Conservation (phyloP, 1,140 invertebrate genomes). For the Atta cephalotes region DNA sequence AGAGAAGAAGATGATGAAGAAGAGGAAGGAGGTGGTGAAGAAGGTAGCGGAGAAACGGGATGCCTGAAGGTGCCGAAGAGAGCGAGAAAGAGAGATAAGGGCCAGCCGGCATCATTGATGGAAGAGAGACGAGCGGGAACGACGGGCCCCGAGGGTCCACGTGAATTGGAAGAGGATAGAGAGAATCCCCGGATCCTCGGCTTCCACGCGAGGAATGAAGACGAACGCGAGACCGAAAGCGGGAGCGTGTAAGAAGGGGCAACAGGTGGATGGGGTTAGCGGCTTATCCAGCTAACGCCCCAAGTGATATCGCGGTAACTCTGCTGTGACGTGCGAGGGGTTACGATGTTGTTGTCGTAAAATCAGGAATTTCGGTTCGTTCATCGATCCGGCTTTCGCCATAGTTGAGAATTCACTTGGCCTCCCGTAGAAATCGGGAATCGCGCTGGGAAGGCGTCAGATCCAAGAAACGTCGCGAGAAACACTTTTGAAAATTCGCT, state of each 20-base stretch:
- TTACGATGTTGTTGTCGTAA: constrained; percentile 57
- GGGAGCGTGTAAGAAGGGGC: constrained; percentile 82
- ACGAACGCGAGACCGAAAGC: constrained; percentile 69
- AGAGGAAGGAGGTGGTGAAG: not conserved
- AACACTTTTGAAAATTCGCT: not conserved
- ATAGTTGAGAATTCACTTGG: constrained; percentile 25
- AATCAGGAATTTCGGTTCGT: constrained; percentile 19
- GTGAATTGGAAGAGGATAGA: constrained; percentile 61
- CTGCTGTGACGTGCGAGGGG: constrained; percentile 70
- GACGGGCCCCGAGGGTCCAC: constrained; percentile 38
- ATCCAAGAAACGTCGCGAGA: not conserved
- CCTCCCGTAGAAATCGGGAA: constrained; percentile 7
- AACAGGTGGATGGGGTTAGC: constrained; percentile 86
- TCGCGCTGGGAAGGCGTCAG: not conserved
- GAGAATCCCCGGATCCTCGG: constrained; percentile 47
- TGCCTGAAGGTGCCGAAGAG: constrained; percentile 50
- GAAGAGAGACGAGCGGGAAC: constrained; percentile 47
- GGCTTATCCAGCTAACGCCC: constrained; percentile 84
- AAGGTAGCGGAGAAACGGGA: constrained; percentile 34
- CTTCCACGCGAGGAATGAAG: constrained; percentile 72
- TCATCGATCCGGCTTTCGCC: constrained; percentile 49
- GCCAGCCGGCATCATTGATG: not conserved
- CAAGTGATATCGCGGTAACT: constrained; percentile 77
- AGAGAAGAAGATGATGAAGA: constrained; percentile 58
- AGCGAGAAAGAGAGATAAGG: constrained; percentile 37